phyloP scores from a whole-genome alignment of 2,797 vertebrate species.

The Enteromius mattozi region DNA sequence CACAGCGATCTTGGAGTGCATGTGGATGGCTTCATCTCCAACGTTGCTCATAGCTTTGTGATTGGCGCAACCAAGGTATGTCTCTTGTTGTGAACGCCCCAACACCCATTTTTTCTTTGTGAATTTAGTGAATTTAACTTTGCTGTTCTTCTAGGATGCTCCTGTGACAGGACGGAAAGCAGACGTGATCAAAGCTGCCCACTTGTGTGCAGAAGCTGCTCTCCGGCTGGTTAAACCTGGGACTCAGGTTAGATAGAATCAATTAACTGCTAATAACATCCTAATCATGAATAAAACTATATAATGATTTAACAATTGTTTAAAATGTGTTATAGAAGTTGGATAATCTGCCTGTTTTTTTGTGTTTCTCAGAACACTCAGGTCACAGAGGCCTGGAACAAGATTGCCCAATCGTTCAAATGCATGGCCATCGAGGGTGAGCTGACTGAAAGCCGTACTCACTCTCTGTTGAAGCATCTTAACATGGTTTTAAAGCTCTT shows the following conservation, averaged over 20 bases:
- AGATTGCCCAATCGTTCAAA: slow-evolving; percentile 96
- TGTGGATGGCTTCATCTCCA: slow-evolving; percentile 96
- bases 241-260: slow-evolving; percentile 84
- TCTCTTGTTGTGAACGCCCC: background rate
- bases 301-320: background rate
- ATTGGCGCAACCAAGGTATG: slow-evolving; percentile 89
- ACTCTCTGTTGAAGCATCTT: background rate
- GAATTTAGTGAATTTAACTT: background rate
- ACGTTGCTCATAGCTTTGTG: slow-evolving; percentile 93
- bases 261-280: background rate
- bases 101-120: background rate
- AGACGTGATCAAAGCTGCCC: slow-evolving; percentile 92
- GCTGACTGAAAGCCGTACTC: slow-evolving; percentile 42
- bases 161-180: slow-evolving; percentile 91
- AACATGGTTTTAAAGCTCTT: background rate
- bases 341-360: background rate
- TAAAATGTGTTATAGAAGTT: background rate
- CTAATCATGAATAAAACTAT: background rate
- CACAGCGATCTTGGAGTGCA: slow-evolving; percentile 94
- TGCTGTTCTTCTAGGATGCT: slow-evolving; percentile 78
- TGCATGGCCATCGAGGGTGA: slow-evolving; percentile 95
- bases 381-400: slow-evolving; percentile 98
- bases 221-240: slow-evolving; percentile 96
- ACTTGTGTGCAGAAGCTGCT: slow-evolving; percentile 95
- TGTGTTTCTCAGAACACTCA: slow-evolving; percentile 86